Base-by-base conservation (phyloP, 1,140 invertebrate genomes). In the Matsumurasca onukii region DNA sequence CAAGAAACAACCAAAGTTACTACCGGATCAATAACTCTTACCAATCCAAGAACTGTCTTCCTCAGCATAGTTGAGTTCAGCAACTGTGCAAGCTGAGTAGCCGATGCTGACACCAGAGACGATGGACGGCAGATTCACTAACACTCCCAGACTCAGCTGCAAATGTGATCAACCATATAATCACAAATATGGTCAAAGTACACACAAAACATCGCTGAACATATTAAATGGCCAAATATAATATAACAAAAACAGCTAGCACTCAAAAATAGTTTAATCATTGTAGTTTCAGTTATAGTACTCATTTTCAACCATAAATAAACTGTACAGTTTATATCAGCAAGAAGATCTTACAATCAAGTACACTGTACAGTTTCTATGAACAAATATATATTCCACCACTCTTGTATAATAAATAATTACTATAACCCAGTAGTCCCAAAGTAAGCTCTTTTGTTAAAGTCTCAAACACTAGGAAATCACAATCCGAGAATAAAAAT, bases 11-110 rank as follows among this genome's bases (percentile, higher is more conserved):
- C 9, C 25, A 13, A 3, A 34, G 27, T 66, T 39, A 61, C 20
- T 30, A 2, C 5, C 34, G 17, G 34, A 5, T 9, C 34, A 39
- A 17, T 12, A 29, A 20, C 27, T 75, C 75, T 77, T 78, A 84
- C 84, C 83, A 73, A 85, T 82, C 83, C 84, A 85, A 57, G 83
- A 82, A 5, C 76, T 76, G 22, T 77, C 67, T 62, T 77, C 77
- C 20, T 78, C 69, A 9, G 70, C 67, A 2, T 70, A 66, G 5
- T 39, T 71, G 3, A 86, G 66, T 31, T 80, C 77, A 20, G 82
- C 81, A 12, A 85, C 68, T 0, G 80, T 78, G 0, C 85, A 78
- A 0, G 84, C 80, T 12, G 82, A 80, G 67, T 82, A 85, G 3
- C 82, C 82, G 30, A 82, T 78, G 31, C 78, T 81, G 75, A 86